Evolutionary conservation across 2,797 vertebrate species (phyloP).

Genomic region (Rhinichthys osculus): DNA sequence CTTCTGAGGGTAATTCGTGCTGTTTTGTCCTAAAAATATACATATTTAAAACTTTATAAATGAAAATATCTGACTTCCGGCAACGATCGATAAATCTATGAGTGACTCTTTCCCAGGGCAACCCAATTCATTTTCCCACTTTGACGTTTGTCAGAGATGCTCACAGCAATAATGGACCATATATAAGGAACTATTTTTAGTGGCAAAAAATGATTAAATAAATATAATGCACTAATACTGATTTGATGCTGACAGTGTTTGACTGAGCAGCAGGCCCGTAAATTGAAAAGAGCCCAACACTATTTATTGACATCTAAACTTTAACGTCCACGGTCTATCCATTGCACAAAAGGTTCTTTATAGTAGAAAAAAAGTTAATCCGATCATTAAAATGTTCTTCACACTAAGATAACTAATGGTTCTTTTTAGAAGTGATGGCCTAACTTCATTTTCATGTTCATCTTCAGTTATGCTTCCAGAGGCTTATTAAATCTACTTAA

Average conservation of each 20-base stretch:
- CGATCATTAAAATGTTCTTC: not conserved
- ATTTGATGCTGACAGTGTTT: not conserved
- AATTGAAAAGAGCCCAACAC: not conserved
- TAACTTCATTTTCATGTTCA: not conserved
- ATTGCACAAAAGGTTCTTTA: not conserved
- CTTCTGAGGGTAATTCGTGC: too few relatives aligned
- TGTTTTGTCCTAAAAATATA: too few relatives aligned
- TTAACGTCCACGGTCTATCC: not conserved
- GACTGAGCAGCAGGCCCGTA: not conserved
- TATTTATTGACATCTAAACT: not conserved
- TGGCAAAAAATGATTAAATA: not conserved
- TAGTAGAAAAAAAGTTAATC: not conserved
- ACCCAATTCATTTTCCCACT: not conserved
- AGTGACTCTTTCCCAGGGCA: not conserved
- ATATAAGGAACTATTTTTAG: not conserved
- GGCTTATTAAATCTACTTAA: not conserved
- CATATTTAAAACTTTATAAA: too few relatives aligned
- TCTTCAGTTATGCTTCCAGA: not conserved
- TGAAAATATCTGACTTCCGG: too few relatives aligned
- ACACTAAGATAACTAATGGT: not conserved
- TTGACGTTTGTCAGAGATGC: not conserved
- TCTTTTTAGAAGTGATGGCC: not conserved
- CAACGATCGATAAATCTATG: too few relatives aligned
- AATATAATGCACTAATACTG: not conserved
- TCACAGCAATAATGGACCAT: not conserved